A percentile compares a stretch with the other conserved stretches of the same genome.
These are phyloP conservation scores for Leptatherina wallacei DNA, from an alignment of 2,797 vertebrate species.

Conservation along the genomic window DNA sequence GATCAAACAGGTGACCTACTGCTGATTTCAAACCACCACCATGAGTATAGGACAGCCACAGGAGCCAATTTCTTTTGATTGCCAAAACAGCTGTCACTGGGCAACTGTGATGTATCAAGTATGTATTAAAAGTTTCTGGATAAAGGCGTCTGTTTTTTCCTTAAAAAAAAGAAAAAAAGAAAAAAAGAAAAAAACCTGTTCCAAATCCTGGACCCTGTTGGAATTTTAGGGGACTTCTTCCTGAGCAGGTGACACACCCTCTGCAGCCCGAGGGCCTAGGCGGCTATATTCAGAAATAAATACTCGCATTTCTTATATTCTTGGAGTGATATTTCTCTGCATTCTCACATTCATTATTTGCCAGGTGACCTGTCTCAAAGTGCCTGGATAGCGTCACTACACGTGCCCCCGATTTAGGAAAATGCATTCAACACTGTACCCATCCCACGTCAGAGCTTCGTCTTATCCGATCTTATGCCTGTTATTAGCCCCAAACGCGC, in stretches of 20 bases:
- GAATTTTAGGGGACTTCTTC: constrained; percentile 62
- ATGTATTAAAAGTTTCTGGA: neutral
- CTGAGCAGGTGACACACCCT: constrained; percentile 72
- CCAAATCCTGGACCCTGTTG: neutral
- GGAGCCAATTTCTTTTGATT: neutral
- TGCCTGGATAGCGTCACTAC: constrained; percentile 30
- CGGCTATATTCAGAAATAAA: constrained; percentile 22
- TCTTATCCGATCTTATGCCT: constrained; percentile 46
- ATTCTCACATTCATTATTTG: constrained; percentile 71
- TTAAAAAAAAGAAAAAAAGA: too few species aligned
- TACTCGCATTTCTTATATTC: constrained; percentile 35
- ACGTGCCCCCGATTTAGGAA: constrained; percentile 48
- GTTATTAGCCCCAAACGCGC: constrained; percentile 59
- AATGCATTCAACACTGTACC: constrained; percentile 32
- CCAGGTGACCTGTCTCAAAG: constrained; percentile 18
- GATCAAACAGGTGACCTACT: constrained; percentile 24
- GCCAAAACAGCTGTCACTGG: constrained; percentile 12
- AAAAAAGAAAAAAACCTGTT: neutral
- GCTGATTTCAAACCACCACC: constrained; percentile 27
- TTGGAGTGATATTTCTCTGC: constrained; percentile 39
- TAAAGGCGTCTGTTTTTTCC: neutral
- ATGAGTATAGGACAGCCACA: neutral
- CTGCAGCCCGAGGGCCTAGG: constrained; percentile 33
- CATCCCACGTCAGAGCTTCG: constrained; percentile 43
- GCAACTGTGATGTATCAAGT: neutral